Evolutionary conservation across 2,797 vertebrate species (phyloP).

Genomic region (Sarcophilus harrisii): DNA sequence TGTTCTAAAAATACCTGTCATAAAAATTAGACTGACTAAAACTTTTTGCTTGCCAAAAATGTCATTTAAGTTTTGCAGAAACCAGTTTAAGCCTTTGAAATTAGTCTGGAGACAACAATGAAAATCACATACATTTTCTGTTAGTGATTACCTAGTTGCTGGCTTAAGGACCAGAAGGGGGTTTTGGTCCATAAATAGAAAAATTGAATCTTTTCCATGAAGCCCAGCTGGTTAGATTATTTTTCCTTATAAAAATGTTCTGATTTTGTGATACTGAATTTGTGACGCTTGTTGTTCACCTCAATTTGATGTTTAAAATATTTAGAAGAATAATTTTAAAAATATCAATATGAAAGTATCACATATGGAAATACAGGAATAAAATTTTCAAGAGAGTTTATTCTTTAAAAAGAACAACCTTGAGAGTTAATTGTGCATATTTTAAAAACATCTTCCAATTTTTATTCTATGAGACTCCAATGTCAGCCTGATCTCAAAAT

Average conservation of each 20-base stretch:
- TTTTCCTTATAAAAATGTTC: not conserved
- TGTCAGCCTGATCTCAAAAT: not conserved
- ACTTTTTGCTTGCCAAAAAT: not conserved
- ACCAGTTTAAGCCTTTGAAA: not conserved
- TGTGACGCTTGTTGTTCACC: not conserved
- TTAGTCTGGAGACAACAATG: not conserved
- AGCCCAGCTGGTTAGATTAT: not conserved
- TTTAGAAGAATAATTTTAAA: not conserved
- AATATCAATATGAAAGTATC: not conserved
- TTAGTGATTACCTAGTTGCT: not conserved
- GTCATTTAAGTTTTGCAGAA: not conserved
- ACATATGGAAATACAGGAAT: not conserved
- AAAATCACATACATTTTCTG: not conserved
- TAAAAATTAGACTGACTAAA: not conserved
- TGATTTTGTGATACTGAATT: not conserved
- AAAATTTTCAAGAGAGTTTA: not conserved
- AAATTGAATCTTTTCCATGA: not conserved
- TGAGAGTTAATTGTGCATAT: not conserved
- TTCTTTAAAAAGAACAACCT: not conserved
- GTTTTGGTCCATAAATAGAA: not conserved
- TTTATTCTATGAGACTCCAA: not conserved
- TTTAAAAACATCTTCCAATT: not conserved
- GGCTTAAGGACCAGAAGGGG: not conserved
- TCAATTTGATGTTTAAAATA: not conserved
- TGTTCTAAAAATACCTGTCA: slow-evolving; percentile 9